Evolutionary conservation across 2,113 vertebrate species (phyloP).

Genomic region (Chaenogobius annularis): DNA sequence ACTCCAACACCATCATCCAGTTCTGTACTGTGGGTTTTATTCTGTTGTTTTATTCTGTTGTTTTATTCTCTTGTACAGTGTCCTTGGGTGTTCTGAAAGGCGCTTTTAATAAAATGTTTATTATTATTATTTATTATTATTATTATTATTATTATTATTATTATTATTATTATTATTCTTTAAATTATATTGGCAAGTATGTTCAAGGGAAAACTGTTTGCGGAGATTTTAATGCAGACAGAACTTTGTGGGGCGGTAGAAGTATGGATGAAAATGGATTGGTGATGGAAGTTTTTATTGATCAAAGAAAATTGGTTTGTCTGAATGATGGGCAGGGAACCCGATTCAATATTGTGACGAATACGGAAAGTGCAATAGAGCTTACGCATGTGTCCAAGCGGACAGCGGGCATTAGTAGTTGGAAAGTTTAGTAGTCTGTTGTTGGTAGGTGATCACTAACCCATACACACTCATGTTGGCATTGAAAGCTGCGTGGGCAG

Average conservation of each 20-base stretch:
- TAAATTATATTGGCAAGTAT: no score
- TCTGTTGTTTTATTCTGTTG: no score
- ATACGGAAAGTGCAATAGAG: neutral
- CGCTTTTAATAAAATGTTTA: no score
- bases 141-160: no score
- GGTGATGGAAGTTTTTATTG: neutral
- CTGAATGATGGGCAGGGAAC: no score
- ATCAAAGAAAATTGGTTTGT: neutral
- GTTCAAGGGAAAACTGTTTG: neutral
- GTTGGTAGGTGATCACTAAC: neutral
- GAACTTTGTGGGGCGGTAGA: neutral
- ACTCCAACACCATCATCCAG: no score
- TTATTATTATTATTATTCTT: no score
- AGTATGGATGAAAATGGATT: neutral
- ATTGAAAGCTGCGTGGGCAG: no score
- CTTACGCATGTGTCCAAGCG: neutral
- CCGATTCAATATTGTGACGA: neutral
- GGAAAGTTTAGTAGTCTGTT: neutral
- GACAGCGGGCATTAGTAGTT: neutral
- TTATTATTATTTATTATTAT: no score
- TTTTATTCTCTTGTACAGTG: no score
- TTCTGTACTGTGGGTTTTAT: no score
- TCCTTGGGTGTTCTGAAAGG: no score
- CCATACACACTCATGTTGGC: neutral
- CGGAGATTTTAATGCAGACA: constrained; percentile 6